These are phyloP conservation scores for Pardalotus punctatus DNA, from an alignment of 2,113 vertebrate genomes.

Conservation along the genomic window DNA sequence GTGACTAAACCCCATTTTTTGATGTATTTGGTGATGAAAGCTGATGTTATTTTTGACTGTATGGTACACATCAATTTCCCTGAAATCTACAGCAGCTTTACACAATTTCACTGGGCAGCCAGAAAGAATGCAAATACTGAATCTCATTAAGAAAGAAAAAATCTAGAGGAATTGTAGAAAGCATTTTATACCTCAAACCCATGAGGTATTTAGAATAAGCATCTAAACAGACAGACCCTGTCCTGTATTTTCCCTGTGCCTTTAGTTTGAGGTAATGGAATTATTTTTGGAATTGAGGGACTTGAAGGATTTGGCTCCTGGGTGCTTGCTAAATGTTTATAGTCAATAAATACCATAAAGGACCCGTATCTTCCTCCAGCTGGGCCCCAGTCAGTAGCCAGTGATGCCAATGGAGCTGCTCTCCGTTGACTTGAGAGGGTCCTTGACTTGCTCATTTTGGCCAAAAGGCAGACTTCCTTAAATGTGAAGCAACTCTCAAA, in stretches of 20 bases:
- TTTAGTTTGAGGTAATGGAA: neutral
- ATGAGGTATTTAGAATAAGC: neutral
- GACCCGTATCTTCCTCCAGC: neutral
- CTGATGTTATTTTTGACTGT: neutral
- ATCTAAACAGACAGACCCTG: neutral
- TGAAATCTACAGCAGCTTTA: neutral
- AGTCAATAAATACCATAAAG: neutral
- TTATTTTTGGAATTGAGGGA: neutral
- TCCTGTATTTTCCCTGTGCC: neutral
- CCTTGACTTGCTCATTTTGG: neutral
- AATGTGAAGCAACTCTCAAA: neutral
- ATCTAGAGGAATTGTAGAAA: neutral
- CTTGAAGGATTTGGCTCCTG: neutral
- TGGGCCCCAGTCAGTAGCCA: neutral
- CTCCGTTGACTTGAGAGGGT: neutral
- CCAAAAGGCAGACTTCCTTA: neutral
- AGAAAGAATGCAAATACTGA: neutral
- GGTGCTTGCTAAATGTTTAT: neutral
- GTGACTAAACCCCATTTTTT: neutral
- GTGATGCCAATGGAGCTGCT: neutral
- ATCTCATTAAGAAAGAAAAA: neutral
- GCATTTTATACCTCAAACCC: neutral
- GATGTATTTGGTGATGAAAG: neutral
- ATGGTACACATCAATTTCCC: neutral
- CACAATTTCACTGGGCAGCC: neutral